Evolutionary conservation across 2,888 invertebrate species (phyloP), one percentile per base, ranked within the genome.

Genomic region (Synergus laeviventris): DNA sequence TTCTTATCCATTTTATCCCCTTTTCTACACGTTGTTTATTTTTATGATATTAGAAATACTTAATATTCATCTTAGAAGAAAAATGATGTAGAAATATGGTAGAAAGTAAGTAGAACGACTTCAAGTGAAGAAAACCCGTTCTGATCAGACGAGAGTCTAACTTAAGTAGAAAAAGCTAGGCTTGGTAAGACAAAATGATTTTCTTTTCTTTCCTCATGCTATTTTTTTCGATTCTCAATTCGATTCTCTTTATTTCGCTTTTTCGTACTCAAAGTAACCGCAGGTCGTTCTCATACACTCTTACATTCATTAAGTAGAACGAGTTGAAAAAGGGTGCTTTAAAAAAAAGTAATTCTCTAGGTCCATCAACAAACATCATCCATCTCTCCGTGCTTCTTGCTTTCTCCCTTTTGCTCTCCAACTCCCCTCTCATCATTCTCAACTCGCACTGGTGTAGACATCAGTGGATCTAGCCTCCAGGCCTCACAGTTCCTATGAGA

Each of bases 261-360:
- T 59, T 16, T 0, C 9, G n/a, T 45, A 70, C n/a, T 70, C 16
- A 31, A 49, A 36, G 39, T n/a, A 38, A 70, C 70, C 31, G 31
- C 70, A 70, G 49, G 49, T 49, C 49, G 49, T 31, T 62, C 62
- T 62, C 38, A 62, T 62, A 62, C 21, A 39, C 62, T 62, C 18
- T 21, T 42, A 64, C 31, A 45, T 45, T 49, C 70, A 70, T 70
- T 49, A 70, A 70, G 70, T 31, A 12, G 49, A 70, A 49, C 31
- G 70, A 70, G 70, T 70, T 70, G 70, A 70, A 70, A 49, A 70
- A 70, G 70, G 70, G 70, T 70, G 70, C 70, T 70, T 70, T 49
- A 49, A 70, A 49, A 70, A 66, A 66, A 70, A 70, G 70, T 70
- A 70, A 70, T 70, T 70, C 70, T 49, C 70, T 49, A 70, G 70